A percentile compares a stretch with the other conserved stretches of the same genome.
phyloP scores from a whole-genome alignment of 2,797 vertebrate genomes.

The Diglossa cyanea region DNA sequence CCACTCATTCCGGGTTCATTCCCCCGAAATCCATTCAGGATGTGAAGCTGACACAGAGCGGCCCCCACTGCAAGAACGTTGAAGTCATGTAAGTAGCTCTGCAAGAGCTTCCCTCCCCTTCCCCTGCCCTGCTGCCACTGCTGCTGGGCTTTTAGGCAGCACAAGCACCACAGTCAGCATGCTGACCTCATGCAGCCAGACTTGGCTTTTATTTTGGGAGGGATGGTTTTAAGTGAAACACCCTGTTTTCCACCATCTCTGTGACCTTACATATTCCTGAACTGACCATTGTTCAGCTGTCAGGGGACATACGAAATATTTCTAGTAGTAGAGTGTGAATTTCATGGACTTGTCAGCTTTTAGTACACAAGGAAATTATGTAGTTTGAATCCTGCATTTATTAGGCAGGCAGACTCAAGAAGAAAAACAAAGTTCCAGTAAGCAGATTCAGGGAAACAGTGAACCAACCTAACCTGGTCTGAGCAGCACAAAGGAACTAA shows the following conservation, averaged over 20 bases:
- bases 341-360: neutral
- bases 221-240: neutral
- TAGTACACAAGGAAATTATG: rapidly evolving
- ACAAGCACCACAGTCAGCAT: neutral
- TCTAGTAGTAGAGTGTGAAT: neutral
- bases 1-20: constrained; percentile 47
- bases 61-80: constrained; percentile 71
- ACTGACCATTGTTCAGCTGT: neutral
- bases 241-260: rapidly evolving
- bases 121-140: neutral
- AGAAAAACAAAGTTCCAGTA: neutral
- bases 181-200: neutral
- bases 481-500: neutral
- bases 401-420: neutral
- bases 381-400: neutral
- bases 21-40: constrained; percentile 51
- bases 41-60: constrained; percentile 71
- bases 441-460: neutral
- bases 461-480: neutral
- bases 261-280: rapidly evolving
- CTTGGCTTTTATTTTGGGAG: neutral
- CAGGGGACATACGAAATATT: neutral
- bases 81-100: constrained; percentile 77
- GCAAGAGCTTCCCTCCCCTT: neutral
- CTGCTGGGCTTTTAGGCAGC: neutral